phyloP scores from a whole-genome alignment of 1,140 invertebrate genomes.

The Apocrypta bakeri region DNA sequence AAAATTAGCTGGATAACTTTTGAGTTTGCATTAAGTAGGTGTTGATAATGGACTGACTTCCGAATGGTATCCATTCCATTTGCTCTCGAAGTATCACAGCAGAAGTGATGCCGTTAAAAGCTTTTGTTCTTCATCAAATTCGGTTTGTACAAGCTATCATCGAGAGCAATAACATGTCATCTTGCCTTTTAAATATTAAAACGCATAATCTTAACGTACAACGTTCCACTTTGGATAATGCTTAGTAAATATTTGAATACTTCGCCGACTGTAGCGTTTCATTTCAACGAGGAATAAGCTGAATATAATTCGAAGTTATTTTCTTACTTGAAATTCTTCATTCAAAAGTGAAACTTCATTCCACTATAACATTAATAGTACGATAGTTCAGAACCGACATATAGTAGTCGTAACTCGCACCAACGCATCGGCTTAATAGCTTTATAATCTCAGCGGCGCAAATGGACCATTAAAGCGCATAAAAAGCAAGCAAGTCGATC shows the following conservation, averaged over 20 bases:
- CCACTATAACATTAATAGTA: neutral
- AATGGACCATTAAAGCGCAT: conserved; percentile 1
- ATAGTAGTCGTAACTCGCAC: neutral
- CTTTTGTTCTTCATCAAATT: neutral
- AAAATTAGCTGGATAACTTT: neutral
- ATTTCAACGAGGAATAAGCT: neutral
- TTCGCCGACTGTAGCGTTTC: no score
- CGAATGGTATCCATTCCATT: neutral
- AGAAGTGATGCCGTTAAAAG: neutral
- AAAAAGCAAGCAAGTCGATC: conserved; percentile 3
- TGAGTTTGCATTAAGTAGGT: neutral
- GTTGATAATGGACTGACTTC: neutral
- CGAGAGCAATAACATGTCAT: neutral
- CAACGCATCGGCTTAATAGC: neutral
- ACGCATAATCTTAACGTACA: neutral
- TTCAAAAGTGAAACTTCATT: no score
- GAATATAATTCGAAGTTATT: no score
- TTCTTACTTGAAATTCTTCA: no score
- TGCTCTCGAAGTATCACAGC: neutral
- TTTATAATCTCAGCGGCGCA: conserved; percentile 4
- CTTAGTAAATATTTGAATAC: no score
- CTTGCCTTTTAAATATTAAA: neutral
- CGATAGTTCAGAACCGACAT: neutral
- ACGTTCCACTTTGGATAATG: no score
- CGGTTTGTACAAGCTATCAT: neutral